These are phyloP conservation scores for Enteromius anoplus DNA, from an alignment of 2,797 vertebrate genomes.

Conservation along the genomic window DNA sequence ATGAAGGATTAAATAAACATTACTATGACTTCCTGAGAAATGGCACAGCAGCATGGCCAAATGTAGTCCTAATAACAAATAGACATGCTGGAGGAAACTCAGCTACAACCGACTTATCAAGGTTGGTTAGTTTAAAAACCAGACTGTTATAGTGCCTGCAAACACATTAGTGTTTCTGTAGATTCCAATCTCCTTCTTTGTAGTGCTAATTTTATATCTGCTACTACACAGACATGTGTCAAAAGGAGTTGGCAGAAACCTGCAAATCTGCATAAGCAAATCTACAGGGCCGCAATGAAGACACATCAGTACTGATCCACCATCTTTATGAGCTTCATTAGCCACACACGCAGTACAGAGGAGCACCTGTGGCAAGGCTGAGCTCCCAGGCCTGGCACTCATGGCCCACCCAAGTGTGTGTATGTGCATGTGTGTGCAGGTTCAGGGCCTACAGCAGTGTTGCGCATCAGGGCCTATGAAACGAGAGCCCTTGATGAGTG, in stretches of 20 bases:
- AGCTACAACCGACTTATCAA: neutral
- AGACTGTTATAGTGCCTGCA: neutral
- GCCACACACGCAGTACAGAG: constrained; percentile 59
- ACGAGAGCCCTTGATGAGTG: constrained; percentile 58
- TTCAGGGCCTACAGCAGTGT: constrained; percentile 58
- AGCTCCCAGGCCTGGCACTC: constrained; percentile 47
- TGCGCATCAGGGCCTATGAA: constrained; percentile 50
- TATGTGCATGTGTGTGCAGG: constrained; percentile 54
- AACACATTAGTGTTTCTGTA: neutral
- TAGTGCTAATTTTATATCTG: constrained; percentile 51
- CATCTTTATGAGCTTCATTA: constrained; percentile 53
- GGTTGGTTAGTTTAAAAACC: neutral
- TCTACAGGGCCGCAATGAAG: constrained; percentile 54
- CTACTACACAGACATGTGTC: constrained; percentile 48
- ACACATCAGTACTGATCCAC: constrained; percentile 77
- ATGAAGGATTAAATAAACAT: neutral
- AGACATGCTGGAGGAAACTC: neutral
- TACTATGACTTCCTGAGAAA: neutral
- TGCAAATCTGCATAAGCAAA: constrained; percentile 54
- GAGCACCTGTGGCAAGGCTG: constrained; percentile 59
- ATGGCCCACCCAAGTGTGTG: constrained; percentile 61
- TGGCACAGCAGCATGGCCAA: constrained; percentile 28
- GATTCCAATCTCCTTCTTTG: constrained; percentile 24
- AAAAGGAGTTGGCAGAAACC: constrained; percentile 48
- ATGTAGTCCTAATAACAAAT: constrained; percentile 29